A percentile compares a stretch with the other conserved stretches of the same genome.
Evolutionary conservation across 1,140 invertebrate genomes (phyloP).

Genomic region (Cydia pomonella): DNA sequence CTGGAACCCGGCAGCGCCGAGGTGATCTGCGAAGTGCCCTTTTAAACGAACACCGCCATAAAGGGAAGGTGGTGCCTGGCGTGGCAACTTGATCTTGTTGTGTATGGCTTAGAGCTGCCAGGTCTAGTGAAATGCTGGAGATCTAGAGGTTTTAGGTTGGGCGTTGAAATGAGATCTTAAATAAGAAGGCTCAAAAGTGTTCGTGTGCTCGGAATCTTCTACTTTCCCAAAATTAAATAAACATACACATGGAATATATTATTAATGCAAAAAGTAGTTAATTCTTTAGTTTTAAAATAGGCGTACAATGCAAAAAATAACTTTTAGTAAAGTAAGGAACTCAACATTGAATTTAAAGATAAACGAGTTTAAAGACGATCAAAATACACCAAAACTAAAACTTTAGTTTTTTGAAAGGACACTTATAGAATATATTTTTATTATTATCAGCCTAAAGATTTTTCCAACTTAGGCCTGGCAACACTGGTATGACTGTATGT

Average conservation of each 20-base stretch:
- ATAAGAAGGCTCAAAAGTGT: too few species aligned
- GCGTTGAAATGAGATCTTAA: conserved; percentile 5
- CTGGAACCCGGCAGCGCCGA: conserved; percentile 65
- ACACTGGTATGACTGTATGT: conserved; percentile 20
- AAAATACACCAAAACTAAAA: too few species aligned
- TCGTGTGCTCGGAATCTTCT: too few species aligned
- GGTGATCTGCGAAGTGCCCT: conserved; percentile 63
- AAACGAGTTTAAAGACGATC: too few species aligned
- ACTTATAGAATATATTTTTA: background rate
- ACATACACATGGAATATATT: too few species aligned
- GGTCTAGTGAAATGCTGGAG: background rate
- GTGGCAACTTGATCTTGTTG: background rate
- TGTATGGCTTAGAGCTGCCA: background rate
- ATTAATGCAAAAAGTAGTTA: too few species aligned
- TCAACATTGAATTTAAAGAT: too few species aligned
- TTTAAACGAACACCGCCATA: conserved; percentile 58
- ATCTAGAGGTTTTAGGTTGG: background rate
- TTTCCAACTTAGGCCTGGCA: background rate
- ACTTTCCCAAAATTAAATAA: too few species aligned
- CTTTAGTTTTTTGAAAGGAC: too few species aligned
- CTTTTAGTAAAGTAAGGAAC: too few species aligned
- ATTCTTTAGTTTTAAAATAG: too few species aligned
- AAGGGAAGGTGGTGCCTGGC: conserved; percentile 45
- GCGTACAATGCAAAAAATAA: too few species aligned
- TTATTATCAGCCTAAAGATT: background rate